These are phyloP conservation scores for Trogon melanurus DNA, from an alignment of 2,113 vertebrate genomes.

Conservation along the genomic window DNA sequence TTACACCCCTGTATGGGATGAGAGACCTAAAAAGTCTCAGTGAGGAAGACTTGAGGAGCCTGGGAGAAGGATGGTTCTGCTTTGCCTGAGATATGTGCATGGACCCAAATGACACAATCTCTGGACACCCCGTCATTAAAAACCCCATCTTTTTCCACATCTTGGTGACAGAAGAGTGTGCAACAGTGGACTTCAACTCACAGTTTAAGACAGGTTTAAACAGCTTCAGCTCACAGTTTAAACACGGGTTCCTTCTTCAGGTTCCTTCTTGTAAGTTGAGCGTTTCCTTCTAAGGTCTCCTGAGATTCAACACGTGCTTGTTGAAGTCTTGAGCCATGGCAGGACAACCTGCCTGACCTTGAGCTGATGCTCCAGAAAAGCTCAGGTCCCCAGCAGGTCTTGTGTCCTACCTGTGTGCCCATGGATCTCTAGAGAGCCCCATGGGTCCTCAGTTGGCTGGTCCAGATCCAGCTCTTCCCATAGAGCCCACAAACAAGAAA, in stretches of 20 bases:
- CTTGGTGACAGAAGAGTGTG: not conserved
- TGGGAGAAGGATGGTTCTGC: not conserved
- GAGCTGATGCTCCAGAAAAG: not conserved
- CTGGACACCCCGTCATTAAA: not conserved
- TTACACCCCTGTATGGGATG: not conserved
- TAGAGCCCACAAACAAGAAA: not conserved
- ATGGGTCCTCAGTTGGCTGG: not conserved
- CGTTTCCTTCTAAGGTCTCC: not conserved
- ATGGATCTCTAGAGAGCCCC: not conserved
- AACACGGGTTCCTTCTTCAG: too few species aligned
- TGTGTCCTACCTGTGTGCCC: not conserved
- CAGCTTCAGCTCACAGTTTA: too few species aligned
- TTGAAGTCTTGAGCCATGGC: not conserved
- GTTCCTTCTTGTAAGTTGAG: not conserved
- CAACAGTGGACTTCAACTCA: fast-evolving
- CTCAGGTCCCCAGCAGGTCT: not conserved
- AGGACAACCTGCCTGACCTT: not conserved
- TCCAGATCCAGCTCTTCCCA: not conserved
- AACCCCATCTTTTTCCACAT: not conserved
- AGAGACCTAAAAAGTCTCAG: not conserved
- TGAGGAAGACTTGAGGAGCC: not conserved
- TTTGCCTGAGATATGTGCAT: fast-evolving
- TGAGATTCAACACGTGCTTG: not conserved
- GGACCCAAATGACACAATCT: not conserved
- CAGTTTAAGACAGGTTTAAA: too few species aligned